These are phyloP conservation scores for Bombus picipes DNA, from an alignment of 1,140 invertebrate genomes.

Conservation along the genomic window DNA sequence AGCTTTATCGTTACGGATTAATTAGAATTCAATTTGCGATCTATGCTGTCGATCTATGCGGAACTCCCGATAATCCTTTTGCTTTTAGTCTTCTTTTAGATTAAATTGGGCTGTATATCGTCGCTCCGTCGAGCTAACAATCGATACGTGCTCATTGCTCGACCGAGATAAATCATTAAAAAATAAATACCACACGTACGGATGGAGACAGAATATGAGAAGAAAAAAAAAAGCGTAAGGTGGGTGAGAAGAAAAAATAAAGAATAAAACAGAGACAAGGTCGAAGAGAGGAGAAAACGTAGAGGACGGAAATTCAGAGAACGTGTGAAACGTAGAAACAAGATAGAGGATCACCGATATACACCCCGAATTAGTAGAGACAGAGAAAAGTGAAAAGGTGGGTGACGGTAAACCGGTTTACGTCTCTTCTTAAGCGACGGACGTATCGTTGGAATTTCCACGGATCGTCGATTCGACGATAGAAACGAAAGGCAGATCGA, in stretches of 20 bases:
- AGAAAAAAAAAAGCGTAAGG: constrained; percentile 2
- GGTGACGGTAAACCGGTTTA: not conserved
- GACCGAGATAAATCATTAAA: constrained; percentile 69
- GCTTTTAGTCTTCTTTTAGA: constrained; percentile 54
- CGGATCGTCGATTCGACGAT: not conserved
- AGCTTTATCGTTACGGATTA: constrained; percentile 72
- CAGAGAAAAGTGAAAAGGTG: constrained; percentile 16
- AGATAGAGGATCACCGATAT: constrained; percentile 76
- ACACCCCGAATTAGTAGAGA: constrained; percentile 76
- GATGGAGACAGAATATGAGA: constrained; percentile 40
- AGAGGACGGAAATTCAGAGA: not conserved
- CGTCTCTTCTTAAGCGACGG: not conserved
- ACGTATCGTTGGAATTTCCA: too few relatives aligned
- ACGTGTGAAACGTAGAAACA: constrained; percentile 18
- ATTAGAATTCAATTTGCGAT: constrained; percentile 62
- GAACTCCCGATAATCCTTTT: constrained; percentile 42
- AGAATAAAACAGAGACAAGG: constrained; percentile 54
- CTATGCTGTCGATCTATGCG: constrained; percentile 53
- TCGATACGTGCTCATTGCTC: constrained; percentile 75
- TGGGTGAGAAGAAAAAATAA: constrained; percentile 58
- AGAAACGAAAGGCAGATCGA: too few relatives aligned
- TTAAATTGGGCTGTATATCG: constrained; percentile 78
- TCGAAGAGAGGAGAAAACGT: not conserved
- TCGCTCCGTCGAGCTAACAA: constrained; percentile 74
- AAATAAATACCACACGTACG: constrained; percentile 59